Base-by-base conservation (phyloP, 2,888 invertebrate species). In the Tetanocera ferruginea region DNA sequence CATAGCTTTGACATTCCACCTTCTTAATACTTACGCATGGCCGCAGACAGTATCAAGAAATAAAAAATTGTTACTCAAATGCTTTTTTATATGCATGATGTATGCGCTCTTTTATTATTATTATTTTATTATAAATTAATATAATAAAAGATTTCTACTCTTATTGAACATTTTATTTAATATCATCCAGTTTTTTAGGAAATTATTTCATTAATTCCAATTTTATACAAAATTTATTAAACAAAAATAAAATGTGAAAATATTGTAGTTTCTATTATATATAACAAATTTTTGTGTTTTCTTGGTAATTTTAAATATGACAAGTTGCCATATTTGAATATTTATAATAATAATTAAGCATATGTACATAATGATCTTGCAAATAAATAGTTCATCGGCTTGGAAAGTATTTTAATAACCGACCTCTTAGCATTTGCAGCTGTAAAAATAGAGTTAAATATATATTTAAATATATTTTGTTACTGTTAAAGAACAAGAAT, bases 341-440 rank as follows among this genome's bases (percentile, higher is more conserved):
- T 19, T 37, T 67, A 34, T 19, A 3, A 5, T 14, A 67, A 67
- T 57, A 71, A 34, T 71, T 55, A 28, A 71, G 62, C 43, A 43
- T 62, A 73, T 70, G 14, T 31, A 73, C 49, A 60, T 25, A 57
- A 72, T 52, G 25, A 60, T 28, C 62, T 73, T 73, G 64, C 34
- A 60, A 66, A 74, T 64, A 31, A 74, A 66, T 64, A 52, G 64
- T 74, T 74, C 66, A 73, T 77, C 79, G 79, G 66, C 76, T 78
- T 76, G 80, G 80, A 81, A 81, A 83, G 77, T 80, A 80, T 78
- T 83, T 81, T 78, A 83, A 73, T 73, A 82, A 80, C 67, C 81
- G 82, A 76, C 81, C 78, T 79, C 66, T 83, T 70, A 83, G 80
- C 74, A 76, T 75, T 81, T 81, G 76, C 67, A 81, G 78, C 82